Evolutionary conservation across 2,888 invertebrate species (phyloP).

Genomic region (Drepana falcataria): DNA sequence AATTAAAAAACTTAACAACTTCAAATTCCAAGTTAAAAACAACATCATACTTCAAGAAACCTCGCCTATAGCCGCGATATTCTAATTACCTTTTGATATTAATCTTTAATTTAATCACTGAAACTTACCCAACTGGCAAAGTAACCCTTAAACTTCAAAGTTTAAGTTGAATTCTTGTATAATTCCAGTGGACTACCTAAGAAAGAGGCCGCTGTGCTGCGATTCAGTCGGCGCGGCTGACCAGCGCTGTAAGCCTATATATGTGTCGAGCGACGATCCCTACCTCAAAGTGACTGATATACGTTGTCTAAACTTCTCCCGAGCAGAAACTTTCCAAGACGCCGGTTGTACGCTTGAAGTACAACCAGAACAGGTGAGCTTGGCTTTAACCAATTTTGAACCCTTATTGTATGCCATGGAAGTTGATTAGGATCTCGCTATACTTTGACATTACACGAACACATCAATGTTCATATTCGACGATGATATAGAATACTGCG

Average conservation of each 20-base stretch:
- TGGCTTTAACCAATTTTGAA: neutral
- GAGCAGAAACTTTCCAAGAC: conserved; percentile 63
- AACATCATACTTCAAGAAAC: neutral
- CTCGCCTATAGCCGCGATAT: neutral
- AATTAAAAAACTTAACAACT: neutral
- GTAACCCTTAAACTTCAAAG: neutral
- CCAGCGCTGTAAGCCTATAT: conserved; percentile 48
- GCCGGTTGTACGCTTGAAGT: conserved; percentile 45
- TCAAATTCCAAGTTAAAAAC: neutral
- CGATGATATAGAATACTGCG: too few relatives aligned
- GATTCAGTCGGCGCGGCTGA: conserved; percentile 32
- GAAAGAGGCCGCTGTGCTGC: conserved; percentile 44
- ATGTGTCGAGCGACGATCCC: conserved; percentile 51
- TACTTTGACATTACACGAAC: too few relatives aligned
- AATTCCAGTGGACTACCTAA: conserved; percentile 48
- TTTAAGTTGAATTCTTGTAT: neutral
- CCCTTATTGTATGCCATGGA: neutral
- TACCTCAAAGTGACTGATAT: conserved; percentile 58
- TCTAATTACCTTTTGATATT: conserved; percentile 1
- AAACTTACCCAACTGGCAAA: neutral
- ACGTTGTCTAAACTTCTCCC: conserved; percentile 56
- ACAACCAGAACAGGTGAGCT: conserved; percentile 49
- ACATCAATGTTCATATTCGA: too few relatives aligned
- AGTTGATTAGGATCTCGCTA: too few relatives aligned
- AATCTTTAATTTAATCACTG: conserved; percentile 1